Evolutionary conservation across 2,113 vertebrate genomes (phyloP).

Genomic region (Seriola dumerili): DNA sequence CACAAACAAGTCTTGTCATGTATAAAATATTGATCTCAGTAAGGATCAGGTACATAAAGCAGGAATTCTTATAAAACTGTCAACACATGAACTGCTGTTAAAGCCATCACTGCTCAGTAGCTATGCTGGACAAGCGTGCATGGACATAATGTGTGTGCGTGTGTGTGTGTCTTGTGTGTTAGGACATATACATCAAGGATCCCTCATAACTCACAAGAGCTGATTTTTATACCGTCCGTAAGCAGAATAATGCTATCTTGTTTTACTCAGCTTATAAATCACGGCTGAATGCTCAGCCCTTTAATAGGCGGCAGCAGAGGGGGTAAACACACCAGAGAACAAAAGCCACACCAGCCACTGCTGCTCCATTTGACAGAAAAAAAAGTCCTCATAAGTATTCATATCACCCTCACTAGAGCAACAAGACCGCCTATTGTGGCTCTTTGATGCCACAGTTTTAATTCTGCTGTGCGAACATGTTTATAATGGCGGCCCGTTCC

Average conservation of each 20-base stretch:
- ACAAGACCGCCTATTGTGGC: constrained; percentile 51
- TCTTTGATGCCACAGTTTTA: constrained; percentile 57
- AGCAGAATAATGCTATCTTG: constrained; percentile 60
- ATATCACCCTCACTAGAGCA: constrained; percentile 52
- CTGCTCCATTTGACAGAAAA: background rate
- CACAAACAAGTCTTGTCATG: constrained; percentile 65
- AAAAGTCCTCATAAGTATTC: constrained; percentile 65
- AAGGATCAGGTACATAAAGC: constrained; percentile 62
- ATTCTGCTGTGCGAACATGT: constrained; percentile 53
- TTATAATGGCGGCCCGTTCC: constrained; percentile 8
- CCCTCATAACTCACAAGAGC: constrained; percentile 50
- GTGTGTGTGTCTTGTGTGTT: constrained; percentile 37
- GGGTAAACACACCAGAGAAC: constrained; percentile 60
- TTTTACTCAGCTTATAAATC: constrained; percentile 71
- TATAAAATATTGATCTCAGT: constrained; percentile 54
- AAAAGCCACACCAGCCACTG: constrained; percentile 60
- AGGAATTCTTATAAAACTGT: constrained; percentile 59
- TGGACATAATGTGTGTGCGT: constrained; percentile 19
- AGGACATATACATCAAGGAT: constrained; percentile 12
- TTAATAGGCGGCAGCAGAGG: constrained; percentile 44
- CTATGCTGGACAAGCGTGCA: background rate
- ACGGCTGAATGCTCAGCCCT: constrained; percentile 42
- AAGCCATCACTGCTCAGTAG: constrained; percentile 36
- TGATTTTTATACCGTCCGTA: constrained; percentile 53
- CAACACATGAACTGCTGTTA: constrained; percentile 54